phyloP scores from a whole-genome alignment of 2,888 invertebrate species.

The Macaria notata region DNA sequence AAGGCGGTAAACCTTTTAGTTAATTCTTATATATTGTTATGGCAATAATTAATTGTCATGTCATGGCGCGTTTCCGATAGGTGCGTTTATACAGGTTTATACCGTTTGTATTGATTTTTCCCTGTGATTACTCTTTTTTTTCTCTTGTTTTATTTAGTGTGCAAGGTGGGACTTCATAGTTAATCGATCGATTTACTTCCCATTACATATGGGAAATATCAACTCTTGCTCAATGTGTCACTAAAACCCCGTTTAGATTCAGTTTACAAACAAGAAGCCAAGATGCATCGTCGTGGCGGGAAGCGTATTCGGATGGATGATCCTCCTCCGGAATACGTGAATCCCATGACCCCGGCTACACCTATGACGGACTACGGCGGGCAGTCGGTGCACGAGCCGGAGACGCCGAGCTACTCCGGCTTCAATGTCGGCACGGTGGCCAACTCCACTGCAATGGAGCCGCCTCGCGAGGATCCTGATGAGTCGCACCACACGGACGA shows the following conservation, averaged over 20 bases:
- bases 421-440: slow-evolving; percentile 60
- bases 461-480: slow-evolving; percentile 62
- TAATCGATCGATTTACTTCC: too few species aligned
- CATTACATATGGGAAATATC: too few species aligned
- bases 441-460: slow-evolving; percentile 60
- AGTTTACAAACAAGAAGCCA: slow-evolving; percentile 33
- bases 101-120: too few species aligned
- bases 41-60: too few species aligned
- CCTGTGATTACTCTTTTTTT: too few species aligned
- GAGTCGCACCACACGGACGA: slow-evolving; percentile 63
- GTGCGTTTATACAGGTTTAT: too few species aligned
- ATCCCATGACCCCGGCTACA: slow-evolving; percentile 81
- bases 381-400: slow-evolving; percentile 75
- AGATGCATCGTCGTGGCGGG: slow-evolving; percentile 91
- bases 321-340: slow-evolving; percentile 93
- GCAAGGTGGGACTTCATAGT: too few species aligned
- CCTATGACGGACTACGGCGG: slow-evolving; percentile 82
- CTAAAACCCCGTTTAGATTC: background rate
- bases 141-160: too few species aligned
- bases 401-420: slow-evolving; percentile 72
- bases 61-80: too few species aligned
- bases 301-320: slow-evolving; percentile 97
- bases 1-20: too few species aligned
- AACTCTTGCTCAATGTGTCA: background rate
- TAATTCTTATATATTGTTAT: too few species aligned